These are phyloP conservation scores for Epinephelus fuscoguttatus DNA, from an alignment of 2,113 vertebrate genomes.

Conservation along the genomic window DNA sequence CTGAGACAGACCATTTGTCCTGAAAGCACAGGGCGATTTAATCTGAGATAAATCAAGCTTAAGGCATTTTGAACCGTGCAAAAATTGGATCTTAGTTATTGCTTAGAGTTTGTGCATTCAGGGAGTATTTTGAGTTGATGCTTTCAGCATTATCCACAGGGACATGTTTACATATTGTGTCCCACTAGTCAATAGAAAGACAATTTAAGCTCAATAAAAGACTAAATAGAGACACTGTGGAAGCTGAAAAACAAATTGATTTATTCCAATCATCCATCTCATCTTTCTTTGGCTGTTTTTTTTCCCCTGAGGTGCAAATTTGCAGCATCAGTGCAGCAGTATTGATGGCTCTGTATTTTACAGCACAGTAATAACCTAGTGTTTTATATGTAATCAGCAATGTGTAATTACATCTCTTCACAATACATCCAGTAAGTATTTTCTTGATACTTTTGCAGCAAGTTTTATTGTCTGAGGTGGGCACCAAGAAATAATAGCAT, in stretches of 20 bases:
- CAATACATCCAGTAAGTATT: not conserved
- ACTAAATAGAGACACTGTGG: slow-evolving; percentile 40
- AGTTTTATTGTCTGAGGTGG: not conserved
- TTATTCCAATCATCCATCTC: slow-evolving; percentile 57
- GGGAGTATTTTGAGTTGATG: slow-evolving; percentile 8
- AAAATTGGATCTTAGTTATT: not conserved
- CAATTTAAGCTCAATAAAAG: slow-evolving; percentile 37
- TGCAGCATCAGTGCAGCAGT: not conserved
- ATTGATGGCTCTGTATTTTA: not conserved
- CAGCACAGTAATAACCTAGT: not conserved
- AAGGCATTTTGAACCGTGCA: slow-evolving; percentile 10
- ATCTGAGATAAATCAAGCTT: slow-evolving; percentile 25
- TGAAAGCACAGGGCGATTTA: slow-evolving; percentile 31
- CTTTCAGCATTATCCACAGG: slow-evolving; percentile 30
- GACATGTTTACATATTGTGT: slow-evolving; percentile 31
- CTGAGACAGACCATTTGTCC: slow-evolving; percentile 42
- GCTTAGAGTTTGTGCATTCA: slow-evolving; percentile 22
- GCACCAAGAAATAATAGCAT: not conserved
- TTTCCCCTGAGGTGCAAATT: not conserved
- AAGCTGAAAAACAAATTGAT: slow-evolving; percentile 56
- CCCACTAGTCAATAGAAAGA: slow-evolving; percentile 36
- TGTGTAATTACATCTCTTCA: not conserved
- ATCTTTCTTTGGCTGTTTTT: slow-evolving; percentile 1
- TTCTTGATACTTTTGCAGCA: too few species aligned
- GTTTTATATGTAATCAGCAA: not conserved